Evolutionary conservation across 2,888 invertebrate genomes (phyloP).

Genomic region (Rutpela maculata): DNA sequence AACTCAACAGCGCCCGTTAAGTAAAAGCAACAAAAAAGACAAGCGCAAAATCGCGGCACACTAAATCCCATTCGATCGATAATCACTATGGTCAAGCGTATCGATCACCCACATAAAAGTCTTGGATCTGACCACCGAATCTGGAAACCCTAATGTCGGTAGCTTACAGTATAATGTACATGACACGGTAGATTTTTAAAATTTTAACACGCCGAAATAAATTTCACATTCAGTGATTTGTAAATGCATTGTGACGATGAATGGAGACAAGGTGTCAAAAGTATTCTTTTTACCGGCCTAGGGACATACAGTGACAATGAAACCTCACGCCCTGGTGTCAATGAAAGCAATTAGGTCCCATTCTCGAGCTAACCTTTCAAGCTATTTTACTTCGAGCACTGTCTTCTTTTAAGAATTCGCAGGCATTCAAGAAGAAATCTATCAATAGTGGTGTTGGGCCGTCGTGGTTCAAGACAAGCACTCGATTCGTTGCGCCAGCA

Average conservation of each 20-base stretch:
- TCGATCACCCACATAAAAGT: slow-evolving; percentile 59
- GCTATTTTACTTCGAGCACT: slow-evolving; percentile 35
- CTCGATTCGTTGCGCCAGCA: neutral
- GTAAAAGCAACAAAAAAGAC: slow-evolving; percentile 52
- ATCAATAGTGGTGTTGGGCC: slow-evolving; percentile 17
- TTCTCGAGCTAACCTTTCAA: slow-evolving; percentile 60
- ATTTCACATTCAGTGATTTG: slow-evolving; percentile 64
- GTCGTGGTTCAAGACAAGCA: slow-evolving; percentile 4
- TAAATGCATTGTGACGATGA: slow-evolving; percentile 66
- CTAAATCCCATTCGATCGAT: slow-evolving; percentile 41
- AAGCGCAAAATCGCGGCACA: slow-evolving; percentile 61
- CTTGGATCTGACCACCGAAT: slow-evolving; percentile 48
- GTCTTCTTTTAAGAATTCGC: slow-evolving; percentile 34
- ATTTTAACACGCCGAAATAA: slow-evolving; percentile 60
- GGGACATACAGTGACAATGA: slow-evolving; percentile 59
- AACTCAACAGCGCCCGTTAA: slow-evolving; percentile 38
- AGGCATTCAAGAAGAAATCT: neutral
- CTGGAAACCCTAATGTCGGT: slow-evolving; percentile 41
- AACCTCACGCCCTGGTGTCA: slow-evolving; percentile 72
- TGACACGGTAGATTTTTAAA: slow-evolving; percentile 47
- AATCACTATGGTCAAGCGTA: slow-evolving; percentile 60
- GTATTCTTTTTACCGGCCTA: slow-evolving; percentile 63
- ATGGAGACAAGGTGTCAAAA: slow-evolving; percentile 69
- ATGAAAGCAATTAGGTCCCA: slow-evolving; percentile 73
- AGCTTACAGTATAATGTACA: slow-evolving; percentile 44